Conservation (phyloP, 2,888 invertebrate species). For the Drosophila austrosaltans region DNA sequence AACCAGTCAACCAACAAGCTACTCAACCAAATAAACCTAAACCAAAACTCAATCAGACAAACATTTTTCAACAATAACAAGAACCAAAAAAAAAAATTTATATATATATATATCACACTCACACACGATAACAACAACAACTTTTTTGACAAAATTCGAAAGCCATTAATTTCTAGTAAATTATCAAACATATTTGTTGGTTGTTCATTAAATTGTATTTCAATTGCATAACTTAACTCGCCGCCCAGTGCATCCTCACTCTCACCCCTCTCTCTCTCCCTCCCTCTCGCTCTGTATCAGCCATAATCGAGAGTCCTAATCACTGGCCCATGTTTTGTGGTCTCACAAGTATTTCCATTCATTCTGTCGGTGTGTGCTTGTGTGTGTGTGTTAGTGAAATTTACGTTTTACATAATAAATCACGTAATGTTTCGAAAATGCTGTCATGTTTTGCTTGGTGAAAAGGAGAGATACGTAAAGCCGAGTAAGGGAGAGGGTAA, state of each 20-base stretch:
- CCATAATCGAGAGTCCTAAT: constrained; percentile 59
- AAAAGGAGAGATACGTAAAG: constrained; percentile 39
- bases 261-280: background rate
- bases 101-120: background rate
- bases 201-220: constrained; percentile 75
- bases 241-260: background rate
- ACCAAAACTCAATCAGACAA: constrained; percentile 10
- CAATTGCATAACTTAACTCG: constrained; percentile 55
- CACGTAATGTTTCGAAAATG: constrained; percentile 77
- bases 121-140: background rate
- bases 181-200: constrained; percentile 72
- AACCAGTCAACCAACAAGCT: background rate
- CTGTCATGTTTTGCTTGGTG: constrained; percentile 75
- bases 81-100: background rate
- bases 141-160: constrained; percentile 34
- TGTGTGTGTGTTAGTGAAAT: constrained; percentile 22
- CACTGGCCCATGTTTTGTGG: constrained; percentile 69
- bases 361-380: constrained; percentile 32
- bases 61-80: background rate
- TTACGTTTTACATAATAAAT: constrained; percentile 70
- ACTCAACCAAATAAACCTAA: constrained; percentile 6
- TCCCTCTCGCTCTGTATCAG: constrained; percentile 19
- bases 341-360: constrained; percentile 50
- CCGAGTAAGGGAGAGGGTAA: background rate
- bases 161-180: constrained; percentile 65